Percentiles rank a stretch among this genome's conserved stretches.
phyloP scores from a whole-genome alignment of 2,888 invertebrate genomes.

The Diplazon laetatorius region DNA sequence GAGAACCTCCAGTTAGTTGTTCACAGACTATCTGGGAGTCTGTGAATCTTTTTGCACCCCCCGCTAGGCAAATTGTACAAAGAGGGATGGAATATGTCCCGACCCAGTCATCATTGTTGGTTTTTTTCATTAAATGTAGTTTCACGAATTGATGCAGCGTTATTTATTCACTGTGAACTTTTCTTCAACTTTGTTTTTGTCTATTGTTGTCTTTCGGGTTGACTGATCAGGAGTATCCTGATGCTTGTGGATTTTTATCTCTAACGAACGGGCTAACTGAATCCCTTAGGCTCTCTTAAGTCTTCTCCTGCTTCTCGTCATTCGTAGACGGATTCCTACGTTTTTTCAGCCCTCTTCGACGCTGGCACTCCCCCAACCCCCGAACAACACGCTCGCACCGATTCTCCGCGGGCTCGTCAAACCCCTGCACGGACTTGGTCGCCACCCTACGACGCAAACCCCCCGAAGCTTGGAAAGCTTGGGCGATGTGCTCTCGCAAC shows the following conservation, averaged over 20 bases:
- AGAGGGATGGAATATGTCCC: conserved; percentile 12
- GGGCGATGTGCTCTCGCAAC: conserved; percentile 58
- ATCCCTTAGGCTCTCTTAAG: conserved; percentile 59
- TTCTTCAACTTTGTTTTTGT: conserved; percentile 52
- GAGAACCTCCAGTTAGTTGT: too few relatives aligned
- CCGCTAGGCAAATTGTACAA: conserved; percentile 3
- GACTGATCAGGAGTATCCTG: conserved; percentile 70
- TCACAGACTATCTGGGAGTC: too few relatives aligned
- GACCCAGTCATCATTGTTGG: conserved; percentile 11
- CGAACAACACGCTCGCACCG: conserved; percentile 16
- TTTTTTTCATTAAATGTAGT: conserved; percentile 53
- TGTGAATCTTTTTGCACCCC: too few relatives aligned
- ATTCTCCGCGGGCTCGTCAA: conserved; percentile 44
- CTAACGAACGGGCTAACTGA: conserved; percentile 66
- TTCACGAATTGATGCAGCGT: conserved; percentile 9
- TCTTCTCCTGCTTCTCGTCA: conserved; percentile 21
- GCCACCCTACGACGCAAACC: conserved; percentile 41
- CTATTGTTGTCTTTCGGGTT: conserved; percentile 56
- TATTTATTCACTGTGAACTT: conserved; percentile 52
- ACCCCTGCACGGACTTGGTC: conserved; percentile 23
- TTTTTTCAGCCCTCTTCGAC: conserved; percentile 53
- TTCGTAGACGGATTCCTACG: conserved; percentile 15
- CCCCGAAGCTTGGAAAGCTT: conserved; percentile 43
- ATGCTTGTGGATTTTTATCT: conserved; percentile 71
- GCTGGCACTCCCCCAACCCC: conserved; percentile 50